phyloP scores from a whole-genome alignment of 2,797 vertebrate species.

The Enteromius argenteus region DNA sequence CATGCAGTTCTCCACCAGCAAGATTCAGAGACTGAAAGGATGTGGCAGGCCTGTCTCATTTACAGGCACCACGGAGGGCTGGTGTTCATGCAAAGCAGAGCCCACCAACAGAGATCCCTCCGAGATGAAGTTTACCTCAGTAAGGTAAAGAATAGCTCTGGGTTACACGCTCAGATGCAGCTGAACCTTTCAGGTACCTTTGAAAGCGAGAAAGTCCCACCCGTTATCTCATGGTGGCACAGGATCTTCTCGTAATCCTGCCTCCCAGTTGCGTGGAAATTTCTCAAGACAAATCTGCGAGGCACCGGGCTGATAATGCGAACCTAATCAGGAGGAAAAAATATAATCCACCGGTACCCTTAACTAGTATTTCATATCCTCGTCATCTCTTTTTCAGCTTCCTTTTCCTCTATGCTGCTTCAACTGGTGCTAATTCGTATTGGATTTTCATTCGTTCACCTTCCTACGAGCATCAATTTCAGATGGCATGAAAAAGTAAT shows the following conservation, averaged over 20 bases:
- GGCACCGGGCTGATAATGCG: constrained; percentile 40
- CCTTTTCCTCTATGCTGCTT: constrained; percentile 61
- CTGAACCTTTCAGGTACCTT: background rate
- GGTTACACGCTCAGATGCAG: background rate
- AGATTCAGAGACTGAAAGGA: constrained; percentile 56
- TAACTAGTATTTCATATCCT: constrained; percentile 57
- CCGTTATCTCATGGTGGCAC: constrained; percentile 44
- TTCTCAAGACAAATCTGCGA: constrained; percentile 64
- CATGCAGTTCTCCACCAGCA: constrained; percentile 50
- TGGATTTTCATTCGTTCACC: constrained; percentile 79
- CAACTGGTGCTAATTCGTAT: constrained; percentile 75
- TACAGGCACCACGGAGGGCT: constrained; percentile 60
- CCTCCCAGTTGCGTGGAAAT: constrained; percentile 62
- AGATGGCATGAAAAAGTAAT: constrained; percentile 86
- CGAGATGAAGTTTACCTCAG: background rate
- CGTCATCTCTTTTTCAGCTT: constrained; percentile 59
- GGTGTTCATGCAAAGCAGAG: constrained; percentile 57
- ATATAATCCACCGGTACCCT: constrained; percentile 59
- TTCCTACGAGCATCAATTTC: constrained; percentile 82
- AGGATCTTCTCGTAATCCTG: constrained; percentile 58
- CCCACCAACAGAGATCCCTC: constrained; percentile 37
- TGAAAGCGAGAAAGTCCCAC: constrained; percentile 33
- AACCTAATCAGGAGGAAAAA: constrained; percentile 61
- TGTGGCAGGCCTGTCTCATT: constrained; percentile 63
- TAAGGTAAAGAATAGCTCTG: constrained; percentile 18